These are phyloP conservation scores for Dynastes maya DNA, from an alignment of 2,888 invertebrate genomes.

Conservation along the genomic window DNA sequence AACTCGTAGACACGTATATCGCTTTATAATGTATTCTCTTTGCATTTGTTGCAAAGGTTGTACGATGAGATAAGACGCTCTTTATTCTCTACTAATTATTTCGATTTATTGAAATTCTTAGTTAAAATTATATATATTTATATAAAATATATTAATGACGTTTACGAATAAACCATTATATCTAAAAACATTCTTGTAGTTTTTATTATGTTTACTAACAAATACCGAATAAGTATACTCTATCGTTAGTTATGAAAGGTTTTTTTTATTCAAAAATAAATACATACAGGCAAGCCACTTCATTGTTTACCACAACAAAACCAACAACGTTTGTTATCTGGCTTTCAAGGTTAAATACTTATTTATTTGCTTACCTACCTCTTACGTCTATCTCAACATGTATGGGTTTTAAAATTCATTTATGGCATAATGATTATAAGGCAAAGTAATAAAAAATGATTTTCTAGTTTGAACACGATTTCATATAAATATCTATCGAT, in stretches of 20 bases:
- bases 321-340: too few species aligned
- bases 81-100: constrained; percentile 25
- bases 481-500: too few species aligned
- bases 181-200: constrained; percentile 17
- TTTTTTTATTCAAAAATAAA: too few species aligned
- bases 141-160: constrained; percentile 32
- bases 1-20: constrained; percentile 32
- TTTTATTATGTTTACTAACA: constrained; percentile 5
- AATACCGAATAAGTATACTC: not conserved
- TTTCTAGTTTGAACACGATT: too few species aligned
- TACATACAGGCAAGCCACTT: too few species aligned
- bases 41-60: constrained; percentile 32
- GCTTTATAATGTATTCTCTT: constrained; percentile 36
- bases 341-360: too few species aligned
- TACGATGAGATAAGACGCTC: not conserved
- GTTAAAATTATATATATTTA: constrained; percentile 23
- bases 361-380: too few species aligned
- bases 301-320: too few species aligned
- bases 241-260: not conserved
- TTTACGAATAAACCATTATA: constrained; percentile 40
- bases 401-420: too few species aligned
- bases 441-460: too few species aligned
- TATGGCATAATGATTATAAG: too few species aligned
- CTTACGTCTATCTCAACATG: too few species aligned
- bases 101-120: constrained; percentile 42